Evolutionary conservation across 2,888 invertebrate species (phyloP).

Genomic region (Heliconius sara): DNA sequence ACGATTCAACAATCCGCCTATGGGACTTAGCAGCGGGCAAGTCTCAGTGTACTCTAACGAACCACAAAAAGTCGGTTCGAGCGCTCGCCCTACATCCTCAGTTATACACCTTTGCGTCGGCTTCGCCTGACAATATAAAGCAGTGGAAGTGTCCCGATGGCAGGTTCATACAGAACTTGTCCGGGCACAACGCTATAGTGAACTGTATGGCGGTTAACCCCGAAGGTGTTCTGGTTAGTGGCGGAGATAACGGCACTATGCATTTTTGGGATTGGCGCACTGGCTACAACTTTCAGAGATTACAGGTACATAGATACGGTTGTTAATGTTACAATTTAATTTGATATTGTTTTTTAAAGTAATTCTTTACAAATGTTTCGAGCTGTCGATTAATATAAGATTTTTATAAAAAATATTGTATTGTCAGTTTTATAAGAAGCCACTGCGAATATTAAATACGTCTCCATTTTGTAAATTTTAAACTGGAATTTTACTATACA

Average conservation of each 20-base stretch:
- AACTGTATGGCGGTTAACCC: slow-evolving; percentile 98
- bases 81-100: slow-evolving; percentile 91
- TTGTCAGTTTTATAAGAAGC: too few species aligned
- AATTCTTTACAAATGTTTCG: too few species aligned
- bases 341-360: too few species aligned
- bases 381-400: too few species aligned
- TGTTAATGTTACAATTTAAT: too few species aligned
- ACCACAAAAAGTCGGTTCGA: slow-evolving; percentile 98
- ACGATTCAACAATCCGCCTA: slow-evolving; percentile 97
- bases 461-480: too few species aligned
- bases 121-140: slow-evolving; percentile 99
- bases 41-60: slow-evolving; percentile 96
- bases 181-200: slow-evolving; percentile 98
- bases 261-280: slow-evolving; percentile 99
- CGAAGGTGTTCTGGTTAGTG: slow-evolving; percentile 98
- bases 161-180: slow-evolving; percentile 98
- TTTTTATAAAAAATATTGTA: too few species aligned
- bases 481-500: too few species aligned
- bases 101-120: slow-evolving; percentile 97
- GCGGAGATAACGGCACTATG: slow-evolving; percentile 99
- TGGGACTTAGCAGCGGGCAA: slow-evolving; percentile 99
- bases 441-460: too few species aligned
- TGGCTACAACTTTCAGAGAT: slow-evolving; percentile 98
- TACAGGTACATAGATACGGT: slow-evolving; percentile 82
- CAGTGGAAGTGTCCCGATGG: slow-evolving; percentile 99